These are phyloP conservation scores for Zygothrica quintamaculata DNA, from an alignment of 2,888 invertebrate genomes.

Conservation along the genomic window DNA sequence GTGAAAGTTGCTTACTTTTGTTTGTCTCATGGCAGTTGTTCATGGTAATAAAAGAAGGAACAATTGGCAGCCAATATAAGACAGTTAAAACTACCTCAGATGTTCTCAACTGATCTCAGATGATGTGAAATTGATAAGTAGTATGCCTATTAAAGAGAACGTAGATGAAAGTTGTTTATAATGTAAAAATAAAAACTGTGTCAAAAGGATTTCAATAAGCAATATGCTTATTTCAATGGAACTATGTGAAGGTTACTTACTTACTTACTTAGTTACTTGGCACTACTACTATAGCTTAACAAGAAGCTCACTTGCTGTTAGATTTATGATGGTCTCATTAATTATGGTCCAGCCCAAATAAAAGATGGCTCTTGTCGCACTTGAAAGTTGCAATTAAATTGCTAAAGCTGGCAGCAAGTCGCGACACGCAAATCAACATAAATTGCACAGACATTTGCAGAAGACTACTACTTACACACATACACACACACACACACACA, in stretches of 20 bases:
- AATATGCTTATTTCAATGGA: slow-evolving; percentile 27
- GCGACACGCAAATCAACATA: slow-evolving; percentile 76
- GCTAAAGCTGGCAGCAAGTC: slow-evolving; percentile 38
- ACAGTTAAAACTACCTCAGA: too few species aligned
- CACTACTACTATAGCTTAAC: slow-evolving; percentile 40
- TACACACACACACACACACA: too few species aligned
- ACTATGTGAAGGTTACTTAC: not conserved
- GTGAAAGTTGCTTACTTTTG: too few species aligned
- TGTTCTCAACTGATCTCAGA: too few species aligned
- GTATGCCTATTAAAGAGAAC: too few species aligned
- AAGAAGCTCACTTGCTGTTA: slow-evolving; percentile 45
- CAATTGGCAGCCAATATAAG: too few species aligned
- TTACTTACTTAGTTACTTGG: slow-evolving; percentile 23
- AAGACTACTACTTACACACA: too few species aligned
- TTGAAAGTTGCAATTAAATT: slow-evolving; percentile 71
- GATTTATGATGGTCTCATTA: slow-evolving; percentile 77
- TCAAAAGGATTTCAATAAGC: not conserved
- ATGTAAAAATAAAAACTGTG: too few species aligned
- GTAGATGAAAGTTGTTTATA: too few species aligned
- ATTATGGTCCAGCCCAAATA: slow-evolving; percentile 64
- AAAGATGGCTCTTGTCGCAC: slow-evolving; percentile 64
- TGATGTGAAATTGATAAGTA: too few species aligned
- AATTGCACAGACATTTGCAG: slow-evolving; percentile 54
- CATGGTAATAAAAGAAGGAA: too few species aligned
- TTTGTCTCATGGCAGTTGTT: too few species aligned